These are phyloP conservation scores for Plagiodera versicolora DNA, from an alignment of 2,888 invertebrate species.

Conservation along the genomic window DNA sequence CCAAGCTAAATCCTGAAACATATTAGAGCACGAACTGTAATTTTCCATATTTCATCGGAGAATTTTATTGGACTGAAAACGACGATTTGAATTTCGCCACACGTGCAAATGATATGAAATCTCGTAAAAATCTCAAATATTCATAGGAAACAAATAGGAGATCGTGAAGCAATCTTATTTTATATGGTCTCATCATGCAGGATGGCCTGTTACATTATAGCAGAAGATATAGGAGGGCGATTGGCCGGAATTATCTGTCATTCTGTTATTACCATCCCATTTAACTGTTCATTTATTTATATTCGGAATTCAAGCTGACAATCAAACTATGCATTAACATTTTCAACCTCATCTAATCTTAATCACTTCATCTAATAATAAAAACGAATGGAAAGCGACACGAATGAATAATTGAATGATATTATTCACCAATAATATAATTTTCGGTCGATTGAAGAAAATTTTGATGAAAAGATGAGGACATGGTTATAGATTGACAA, in stretches of 20 bases:
- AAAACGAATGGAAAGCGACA: too few relatives aligned
- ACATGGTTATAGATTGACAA: too few relatives aligned
- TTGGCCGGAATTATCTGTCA: neutral
- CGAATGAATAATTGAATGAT: too few relatives aligned
- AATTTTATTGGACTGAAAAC: slow-evolving; percentile 32
- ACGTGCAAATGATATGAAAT: slow-evolving; percentile 33
- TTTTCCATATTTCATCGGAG: slow-evolving; percentile 25
- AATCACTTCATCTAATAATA: too few relatives aligned
- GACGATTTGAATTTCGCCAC: slow-evolving; percentile 31
- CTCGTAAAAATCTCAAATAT: slow-evolving; percentile 34
- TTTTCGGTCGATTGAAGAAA: too few relatives aligned
- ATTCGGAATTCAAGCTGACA: too few relatives aligned
- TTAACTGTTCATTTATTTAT: too few relatives aligned
- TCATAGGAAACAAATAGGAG: slow-evolving; percentile 36
- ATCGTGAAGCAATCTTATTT: slow-evolving; percentile 31
- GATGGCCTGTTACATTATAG: slow-evolving; percentile 18
- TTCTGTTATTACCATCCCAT: neutral
- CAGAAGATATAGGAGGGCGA: slow-evolving; percentile 9
- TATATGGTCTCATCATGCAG: slow-evolving; percentile 26
- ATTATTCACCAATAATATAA: too few relatives aligned
- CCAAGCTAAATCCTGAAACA: slow-evolving; percentile 14
- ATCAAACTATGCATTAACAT: too few relatives aligned
- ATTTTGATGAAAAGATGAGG: too few relatives aligned
- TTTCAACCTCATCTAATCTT: too few relatives aligned
- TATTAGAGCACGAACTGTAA: slow-evolving; percentile 28